Percentiles rank a stretch among this genome's conserved stretches.
These are phyloP conservation scores for Gambelia wislizenii DNA, from an alignment of 2,797 vertebrate species.

Conservation along the genomic window DNA sequence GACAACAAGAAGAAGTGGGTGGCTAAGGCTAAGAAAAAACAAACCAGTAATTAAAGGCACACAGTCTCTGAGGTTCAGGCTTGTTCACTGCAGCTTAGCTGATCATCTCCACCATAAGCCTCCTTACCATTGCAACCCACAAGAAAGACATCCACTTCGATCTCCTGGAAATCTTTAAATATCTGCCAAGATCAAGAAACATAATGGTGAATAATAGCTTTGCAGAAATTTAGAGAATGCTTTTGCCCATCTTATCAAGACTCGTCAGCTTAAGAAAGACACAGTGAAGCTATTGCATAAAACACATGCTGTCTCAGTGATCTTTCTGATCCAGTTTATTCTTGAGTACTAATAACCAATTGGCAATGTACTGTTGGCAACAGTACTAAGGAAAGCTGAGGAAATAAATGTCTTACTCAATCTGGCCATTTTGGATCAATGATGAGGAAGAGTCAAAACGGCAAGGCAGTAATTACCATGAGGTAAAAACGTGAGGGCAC, in stretches of 20 bases:
- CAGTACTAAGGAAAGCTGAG: neutral
- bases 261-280: neutral
- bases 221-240: neutral
- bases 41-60: neutral
- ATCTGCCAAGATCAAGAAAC: conserved; percentile 82
- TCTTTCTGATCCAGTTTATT: neutral
- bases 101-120: rapidly evolving
- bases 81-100: neutral
- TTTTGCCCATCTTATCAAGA: neutral
- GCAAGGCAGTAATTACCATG: neutral
- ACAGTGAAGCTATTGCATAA: neutral
- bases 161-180: conserved; percentile 86
- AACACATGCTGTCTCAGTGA: neutral
- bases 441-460: neutral
- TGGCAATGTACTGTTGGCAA: neutral
- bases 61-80: rapidly evolving
- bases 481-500: neutral
- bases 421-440: neutral
- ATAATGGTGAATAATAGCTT: conserved; percentile 1
- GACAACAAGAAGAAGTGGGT: neutral
- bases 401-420: neutral
- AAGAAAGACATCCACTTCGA: conserved; percentile 88
- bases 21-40: neutral
- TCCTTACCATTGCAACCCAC: conserved; percentile 88
- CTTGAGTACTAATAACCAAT: neutral